Base-by-base conservation (phyloP, 2,113 vertebrate species). In the Salvelinus alpinus region DNA sequence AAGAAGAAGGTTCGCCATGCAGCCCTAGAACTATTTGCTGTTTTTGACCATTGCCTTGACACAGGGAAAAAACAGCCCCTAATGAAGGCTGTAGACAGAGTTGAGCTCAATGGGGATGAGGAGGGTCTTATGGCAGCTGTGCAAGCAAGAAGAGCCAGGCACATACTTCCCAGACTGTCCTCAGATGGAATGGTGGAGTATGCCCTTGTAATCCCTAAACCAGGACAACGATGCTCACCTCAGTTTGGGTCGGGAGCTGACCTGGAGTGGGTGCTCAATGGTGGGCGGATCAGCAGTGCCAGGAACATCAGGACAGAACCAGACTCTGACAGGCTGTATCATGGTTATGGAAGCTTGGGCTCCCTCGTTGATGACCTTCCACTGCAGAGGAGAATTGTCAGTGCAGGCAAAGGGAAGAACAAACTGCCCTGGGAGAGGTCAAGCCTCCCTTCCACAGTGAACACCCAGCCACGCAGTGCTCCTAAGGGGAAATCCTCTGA, bases 391-490 rank as follows among this genome's bases (percentile, higher is more conserved):
- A 94, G 95, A 73, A 95, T 96, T 5, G 85, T 96, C 76, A 99
- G 97, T 0, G 96, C 97, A 0, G 94, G 94, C 0, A 97, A 95
- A 85, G 95, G 95, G 2, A 99, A 95, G 80, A 95, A 90, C 91
- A 97, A 96, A 70, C 93, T 99, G 62, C 98, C 97, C 0, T 99
- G 98, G 98, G 96, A 97, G 83, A 93, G 82, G 5, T 88, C 92
- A 0, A 88, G 25, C 16, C 80, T 90, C 29, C 91, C 88, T 13
- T 86, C 79, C 31, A 1, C 77, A 16, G 92, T 91, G 72, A 85
- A 82, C 0, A 79, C 82, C 48, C 80, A 84, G 3, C 92, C 85
- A 34, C 78, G 12, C 79, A 84, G 71, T 48, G 70, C 87, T 27
- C 78, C 85, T 2, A 79, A 72, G 6, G 27, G 85, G 7, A 93